Evolutionary conservation across 2,113 vertebrate species (phyloP).

Genomic region (Platysteira castanea): DNA sequence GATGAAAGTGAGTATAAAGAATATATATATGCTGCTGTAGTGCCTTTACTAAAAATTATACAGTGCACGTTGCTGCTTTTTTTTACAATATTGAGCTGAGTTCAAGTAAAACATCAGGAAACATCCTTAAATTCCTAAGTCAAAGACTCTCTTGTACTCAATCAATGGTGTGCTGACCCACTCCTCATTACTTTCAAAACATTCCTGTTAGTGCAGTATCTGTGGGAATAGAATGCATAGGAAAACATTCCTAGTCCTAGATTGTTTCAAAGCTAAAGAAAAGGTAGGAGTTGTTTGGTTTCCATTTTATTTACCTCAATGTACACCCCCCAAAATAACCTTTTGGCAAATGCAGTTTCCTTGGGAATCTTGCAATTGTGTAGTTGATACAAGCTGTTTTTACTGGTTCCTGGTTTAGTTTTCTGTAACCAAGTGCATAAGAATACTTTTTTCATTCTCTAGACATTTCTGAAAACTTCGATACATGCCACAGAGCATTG

Average conservation of each 20-base stretch:
- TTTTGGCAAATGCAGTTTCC: not conserved
- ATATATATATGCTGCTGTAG: not conserved
- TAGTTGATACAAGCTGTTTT: not conserved
- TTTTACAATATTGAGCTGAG: not conserved
- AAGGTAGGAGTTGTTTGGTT: not conserved
- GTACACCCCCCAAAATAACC: not conserved
- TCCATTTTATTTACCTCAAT: not conserved
- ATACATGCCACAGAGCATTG: slow-evolving; percentile 88
- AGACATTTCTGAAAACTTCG: slow-evolving; percentile 85
- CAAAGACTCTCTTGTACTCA: not conserved
- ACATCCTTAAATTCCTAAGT: not conserved
- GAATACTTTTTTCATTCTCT: not conserved
- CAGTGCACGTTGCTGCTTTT: not conserved
- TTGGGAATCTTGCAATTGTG: not conserved
- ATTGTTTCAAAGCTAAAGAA: not conserved
- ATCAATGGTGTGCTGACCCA: not conserved
- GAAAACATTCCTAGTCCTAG: not conserved
- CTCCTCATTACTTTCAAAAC: not conserved
- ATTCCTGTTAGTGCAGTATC: not conserved
- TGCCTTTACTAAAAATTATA: not conserved
- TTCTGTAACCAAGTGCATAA: not conserved
- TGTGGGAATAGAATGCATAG: not conserved
- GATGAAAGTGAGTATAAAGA: slow-evolving; percentile 84
- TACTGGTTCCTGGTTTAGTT: not conserved
- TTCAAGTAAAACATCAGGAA: not conserved